Evolutionary conservation across 2,113 vertebrate species (phyloP).

Genomic region (Hippopotamus amphibius): DNA sequence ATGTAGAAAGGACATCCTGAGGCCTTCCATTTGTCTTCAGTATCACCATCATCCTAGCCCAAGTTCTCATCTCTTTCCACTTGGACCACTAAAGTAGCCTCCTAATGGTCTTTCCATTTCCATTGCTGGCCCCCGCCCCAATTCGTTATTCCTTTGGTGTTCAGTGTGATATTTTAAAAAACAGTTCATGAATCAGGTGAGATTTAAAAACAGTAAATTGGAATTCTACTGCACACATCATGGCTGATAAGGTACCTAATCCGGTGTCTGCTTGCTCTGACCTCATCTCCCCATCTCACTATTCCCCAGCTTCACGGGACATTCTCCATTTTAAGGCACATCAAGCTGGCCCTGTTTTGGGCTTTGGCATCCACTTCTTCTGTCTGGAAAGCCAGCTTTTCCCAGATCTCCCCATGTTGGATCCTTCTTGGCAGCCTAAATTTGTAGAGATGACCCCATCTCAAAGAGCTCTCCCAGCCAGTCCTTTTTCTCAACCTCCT

Average conservation of each 20-base stretch:
- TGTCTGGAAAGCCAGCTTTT: not conserved
- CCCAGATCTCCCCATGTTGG: not conserved
- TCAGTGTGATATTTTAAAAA: not conserved
- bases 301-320: fast-evolving
- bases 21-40: fast-evolving
- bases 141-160: too few relatives aligned
- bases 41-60: fast-evolving
- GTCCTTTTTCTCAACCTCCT: fast-evolving
- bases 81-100: too few relatives aligned
- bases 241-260: fast-evolving
- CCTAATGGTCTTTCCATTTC: not conserved
- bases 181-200: not conserved
- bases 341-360: not conserved
- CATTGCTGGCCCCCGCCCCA: fast-evolving
- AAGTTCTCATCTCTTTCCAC: fast-evolving
- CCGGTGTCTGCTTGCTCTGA: not conserved
- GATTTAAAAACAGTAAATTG: not conserved
- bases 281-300: too few relatives aligned
- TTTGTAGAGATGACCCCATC: not conserved
- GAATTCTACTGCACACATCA: fast-evolving
- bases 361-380: not conserved
- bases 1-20: fast-evolving
- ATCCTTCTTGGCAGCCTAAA: not conserved
- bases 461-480: not conserved
- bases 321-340: fast-evolving